Base-by-base conservation (phyloP, 2,797 vertebrate species). In the Lindbergichthys nudifrons region DNA sequence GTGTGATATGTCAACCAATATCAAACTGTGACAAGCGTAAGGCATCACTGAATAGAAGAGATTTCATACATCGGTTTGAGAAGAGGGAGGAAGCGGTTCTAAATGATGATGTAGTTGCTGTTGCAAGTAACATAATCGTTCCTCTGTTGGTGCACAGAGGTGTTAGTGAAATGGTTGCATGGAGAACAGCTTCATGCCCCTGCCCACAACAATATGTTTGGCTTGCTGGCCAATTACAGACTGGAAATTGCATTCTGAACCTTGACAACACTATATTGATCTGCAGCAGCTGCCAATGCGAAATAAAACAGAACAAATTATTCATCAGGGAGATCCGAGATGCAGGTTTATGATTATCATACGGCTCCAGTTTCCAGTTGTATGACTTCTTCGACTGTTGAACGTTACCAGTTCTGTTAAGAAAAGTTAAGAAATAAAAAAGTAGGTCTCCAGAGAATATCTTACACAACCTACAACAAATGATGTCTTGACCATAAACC, bases 1-100 rank as follows among this genome's bases (percentile, higher is more conserved):
- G 68, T 87, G 88, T 88, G 89, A 92, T 91, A 85, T 90, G 88
- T 91, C 89, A 91, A 84, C 82, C 71, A 77, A 70, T 70, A 89
- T 92, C 87, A 87, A 85, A 73, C 67, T 81, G 88, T 85, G 81
- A 85, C 86, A 82, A 41, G 60, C 47, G 56, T 64, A 61, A 72
- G 62, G 65, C 68, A 67, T 82, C 65, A 56, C 68, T 36, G 66
- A 71, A 88, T 82, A 75, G 85, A 88, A 84, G 12, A 63, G 67
- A 83, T 79, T 73, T 65, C 66, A 87, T 77, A 86, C 82, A 77
- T 12, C 19, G 68, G 51, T 61, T 36, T 47, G 59, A 53, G 39
- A 70, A 65, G 45, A 15, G 15, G 10, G 64, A 70, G 45, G 36
- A 75, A 78, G 71, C 42, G 2, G 19, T 47, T 58, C 66, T 75